phyloP scores from a whole-genome alignment of 2,888 invertebrate species.

The Phytoseiulus persimilis region DNA sequence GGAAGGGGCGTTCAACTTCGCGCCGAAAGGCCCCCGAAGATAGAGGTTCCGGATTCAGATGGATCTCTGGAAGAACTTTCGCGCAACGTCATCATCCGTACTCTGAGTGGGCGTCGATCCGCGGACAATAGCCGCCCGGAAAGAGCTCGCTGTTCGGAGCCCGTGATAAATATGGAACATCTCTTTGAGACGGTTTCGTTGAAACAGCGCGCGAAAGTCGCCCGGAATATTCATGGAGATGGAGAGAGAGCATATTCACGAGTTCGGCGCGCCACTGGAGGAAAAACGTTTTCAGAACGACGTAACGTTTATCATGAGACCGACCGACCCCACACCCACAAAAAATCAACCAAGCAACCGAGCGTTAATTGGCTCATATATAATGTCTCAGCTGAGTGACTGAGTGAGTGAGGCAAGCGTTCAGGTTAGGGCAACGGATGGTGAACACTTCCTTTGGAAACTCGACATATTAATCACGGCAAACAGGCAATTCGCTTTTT shows the following conservation, averaged over 20 bases:
- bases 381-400: background rate
- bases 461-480: conserved; percentile 5
- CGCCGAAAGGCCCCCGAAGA: no score
- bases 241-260: background rate
- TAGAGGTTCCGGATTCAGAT: no score
- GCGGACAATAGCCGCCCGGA: background rate
- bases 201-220: background rate
- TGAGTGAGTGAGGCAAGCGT: background rate
- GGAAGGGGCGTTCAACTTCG: no score
- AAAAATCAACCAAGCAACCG: background rate
- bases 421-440: background rate
- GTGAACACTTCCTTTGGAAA: background rate
- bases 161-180: background rate
- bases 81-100: no score
- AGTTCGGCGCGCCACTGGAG: background rate
- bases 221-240: background rate
- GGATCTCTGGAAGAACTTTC: no score
- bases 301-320: background rate
- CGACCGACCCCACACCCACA: background rate
- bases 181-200: background rate
- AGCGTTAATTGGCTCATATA: background rate
- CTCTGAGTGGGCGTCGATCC: no score
- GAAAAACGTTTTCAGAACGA: background rate
- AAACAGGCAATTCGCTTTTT: conserved; percentile 5
- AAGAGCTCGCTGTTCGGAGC: background rate